phyloP scores from a whole-genome alignment of 2,797 vertebrate genomes.

The Sebastolobus alascanus region DNA sequence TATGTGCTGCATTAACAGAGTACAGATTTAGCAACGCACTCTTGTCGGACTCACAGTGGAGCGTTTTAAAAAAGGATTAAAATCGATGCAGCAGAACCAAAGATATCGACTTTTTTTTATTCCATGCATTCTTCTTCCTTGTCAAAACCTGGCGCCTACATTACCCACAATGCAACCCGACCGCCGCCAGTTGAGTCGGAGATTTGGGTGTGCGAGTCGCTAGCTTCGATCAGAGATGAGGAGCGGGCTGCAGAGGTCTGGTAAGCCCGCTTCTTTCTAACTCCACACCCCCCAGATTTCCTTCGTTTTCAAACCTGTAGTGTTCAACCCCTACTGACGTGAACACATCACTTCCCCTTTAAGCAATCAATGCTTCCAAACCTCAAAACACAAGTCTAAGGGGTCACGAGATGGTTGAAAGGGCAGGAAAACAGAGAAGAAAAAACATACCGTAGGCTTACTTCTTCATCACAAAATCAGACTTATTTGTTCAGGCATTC shows the following conservation, averaged over 20 bases:
- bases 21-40: not conserved
- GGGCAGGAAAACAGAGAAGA: not conserved
- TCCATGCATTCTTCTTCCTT: not conserved
- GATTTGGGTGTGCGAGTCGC: accelerated
- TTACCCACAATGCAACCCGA: not conserved
- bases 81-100: not conserved
- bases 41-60: not conserved
- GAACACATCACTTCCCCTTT: not conserved
- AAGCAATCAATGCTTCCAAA: not conserved
- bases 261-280: not conserved
- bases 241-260: not conserved
- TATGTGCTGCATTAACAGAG: not conserved
- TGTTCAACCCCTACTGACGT: not conserved
- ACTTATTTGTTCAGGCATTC: not conserved
- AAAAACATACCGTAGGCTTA: not conserved
- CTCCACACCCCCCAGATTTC: not conserved
- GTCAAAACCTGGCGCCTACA: not conserved
- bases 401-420: not conserved
- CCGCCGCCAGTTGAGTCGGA: accelerated
- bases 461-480: not conserved
- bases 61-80: no score
- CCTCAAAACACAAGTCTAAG: accelerated
- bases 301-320: not conserved
- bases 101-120: not conserved
- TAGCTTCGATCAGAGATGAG: not conserved